Base-by-base conservation (phyloP, 2,113 vertebrate species). In the Sinosuthora webbiana region DNA sequence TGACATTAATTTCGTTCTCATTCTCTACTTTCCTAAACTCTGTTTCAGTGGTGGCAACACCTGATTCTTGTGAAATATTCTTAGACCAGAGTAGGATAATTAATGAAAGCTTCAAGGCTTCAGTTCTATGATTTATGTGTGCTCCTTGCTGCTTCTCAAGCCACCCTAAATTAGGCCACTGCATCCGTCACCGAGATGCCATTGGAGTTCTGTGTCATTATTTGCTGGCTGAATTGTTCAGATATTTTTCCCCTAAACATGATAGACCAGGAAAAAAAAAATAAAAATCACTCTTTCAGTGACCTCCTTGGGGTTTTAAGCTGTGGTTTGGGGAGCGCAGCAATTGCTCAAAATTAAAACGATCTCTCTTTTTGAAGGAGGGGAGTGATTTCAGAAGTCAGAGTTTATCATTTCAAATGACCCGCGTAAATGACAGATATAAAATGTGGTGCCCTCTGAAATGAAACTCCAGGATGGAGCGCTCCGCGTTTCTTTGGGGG, bases 331-430 rank as follows among this genome's bases (percentile, higher is more conserved):
- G 71, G 47, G 65, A 86, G 20, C 0, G 15, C 77, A 39, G 56
- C 8, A 4, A 70, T 93, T 83, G 77, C 45, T 94, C 87, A 90
- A 82, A 95, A 96, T 96, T 93, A 94, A 92, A 96, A 41, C 88
- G 63, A 94, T 96, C 59, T 65, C 71, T 95, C 92, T 87, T 81
- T 82, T 68, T 93, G 87, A 85, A 91, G 67, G 83, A 87, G 88
- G 82, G 53, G 62, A 85, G 41, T 71, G 65, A 91, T 94, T 95
- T 64, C 25, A 27, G 41, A 62, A 95, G 91, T 93, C 84, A 62
- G 76, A 71, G 84, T 91, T 89, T 44, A 39, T 82, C 1, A 35
- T 89, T 95, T 87, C 59, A 50, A 93, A 76, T 83, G 75, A 79
- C 55, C 74, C 63, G 18, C 50, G 7, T 55, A 95, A 91, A 76